Evolutionary conservation across 2,797 vertebrate genomes (phyloP), one percentile per base, ranked within the genome.

Genomic region (Ibycter americanus): DNA sequence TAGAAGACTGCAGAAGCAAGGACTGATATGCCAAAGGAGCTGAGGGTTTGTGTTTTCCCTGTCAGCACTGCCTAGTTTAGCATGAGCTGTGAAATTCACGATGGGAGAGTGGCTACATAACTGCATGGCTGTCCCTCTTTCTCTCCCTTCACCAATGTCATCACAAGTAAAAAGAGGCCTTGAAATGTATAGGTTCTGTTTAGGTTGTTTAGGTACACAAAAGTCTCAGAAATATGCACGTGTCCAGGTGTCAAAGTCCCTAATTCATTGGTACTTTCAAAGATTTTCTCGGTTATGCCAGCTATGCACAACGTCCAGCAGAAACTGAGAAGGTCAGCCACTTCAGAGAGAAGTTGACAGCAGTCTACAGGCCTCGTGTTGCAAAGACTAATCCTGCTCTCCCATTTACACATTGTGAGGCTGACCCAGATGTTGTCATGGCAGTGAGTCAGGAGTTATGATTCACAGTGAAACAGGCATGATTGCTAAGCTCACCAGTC

Each of bases 381-480:
- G 59, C 63, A 36, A 54, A 54, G 29, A 38, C 40, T 80, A 49
- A 56, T 81, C 49, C 68, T 87, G 34, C 63, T 78, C 21, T 90
- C 65, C 76, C 2, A 1, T 74, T 74, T 63, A 47, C 56, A 87
- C 44, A 2, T 4, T 49, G 31, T 22, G 15, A 93, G 44, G 67
- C 29, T 94, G 87, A 92, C 81, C 87, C 44, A 21, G 31, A 25
- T 38, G 19, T 70, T 54, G 51, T 56, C 10, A 2, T 80, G 90
- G 71, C 86, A 73, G 29, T 73, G 95, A 96, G 58, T 93, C 80
- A 94, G 79, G 62, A 84, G 71, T 61, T 92, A 47, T 36, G 83
- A 91, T 77, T 93, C 87, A 89, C 20, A 19, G n/a, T 34, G 44
- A 83, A 94, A 73, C 84, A 87, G 59, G 46, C 47, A 13, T 7